Base-by-base conservation (phyloP, 2,797 vertebrate genomes). In the Mus minutoides region DNA sequence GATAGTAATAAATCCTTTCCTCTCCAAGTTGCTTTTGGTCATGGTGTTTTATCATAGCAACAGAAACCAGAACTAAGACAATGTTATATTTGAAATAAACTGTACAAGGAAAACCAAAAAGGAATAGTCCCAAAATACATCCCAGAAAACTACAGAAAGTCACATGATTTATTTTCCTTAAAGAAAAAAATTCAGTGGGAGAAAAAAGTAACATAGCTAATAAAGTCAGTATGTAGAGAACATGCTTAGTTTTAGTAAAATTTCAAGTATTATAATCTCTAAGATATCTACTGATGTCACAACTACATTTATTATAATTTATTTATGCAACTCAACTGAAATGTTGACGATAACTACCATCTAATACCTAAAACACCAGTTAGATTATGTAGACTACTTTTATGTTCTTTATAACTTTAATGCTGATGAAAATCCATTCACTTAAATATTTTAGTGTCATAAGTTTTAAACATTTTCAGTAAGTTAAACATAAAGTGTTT, bases 201-300 rank as follows among this genome's bases (percentile, higher is more conserved):
- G 71, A 78, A 88, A 77, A 67, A 67, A 14, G 13, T 37, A 93
- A 84, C 0, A 34, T 9, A 90, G 4, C 71, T 90, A 85, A 77
- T 24, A 64, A 82, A 92, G 60, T 75, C 54, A 83, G 80, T 34
- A 89, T 34, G 79, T 26, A 43, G 13, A 87, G 29, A 75, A 24
- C 60, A 86, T 43, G 43, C 83, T 2, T 96, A 97, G 91, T 73
- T 97, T 94, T 93, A 97, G 79, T 92, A 88, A 96, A 97, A 89
- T 22, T 95, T 75, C 92, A 88, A 86, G 60, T 56, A 52, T 60
- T 83, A 94, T 8, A 84, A 78, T 69, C 29, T 92, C 60, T 86
- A 58, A 78, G 49, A 91, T 16, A 24, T 77, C n/a, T 64, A 83
- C n/a, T 75, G 12, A 88, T 16, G 54, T n/a, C 16, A 96, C 37